phyloP scores from a whole-genome alignment of 1,140 invertebrate species.

The Ridgeia piscesae region DNA sequence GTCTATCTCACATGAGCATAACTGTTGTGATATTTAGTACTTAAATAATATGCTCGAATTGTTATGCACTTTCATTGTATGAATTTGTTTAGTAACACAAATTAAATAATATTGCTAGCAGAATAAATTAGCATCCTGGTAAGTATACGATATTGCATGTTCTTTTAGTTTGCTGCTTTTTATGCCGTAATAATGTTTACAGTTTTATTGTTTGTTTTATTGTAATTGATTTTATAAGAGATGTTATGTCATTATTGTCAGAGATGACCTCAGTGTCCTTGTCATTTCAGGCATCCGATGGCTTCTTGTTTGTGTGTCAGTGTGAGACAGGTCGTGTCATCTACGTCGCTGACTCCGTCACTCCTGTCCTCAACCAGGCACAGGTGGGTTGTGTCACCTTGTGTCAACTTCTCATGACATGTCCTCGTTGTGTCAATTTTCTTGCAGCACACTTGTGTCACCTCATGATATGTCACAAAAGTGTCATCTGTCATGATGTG shows the following conservation, averaged over 20 bases:
- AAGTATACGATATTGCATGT: not conserved
- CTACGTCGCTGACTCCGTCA: conserved; percentile 97
- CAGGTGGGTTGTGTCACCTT: conserved; percentile 63
- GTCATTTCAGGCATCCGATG: conserved; percentile 81
- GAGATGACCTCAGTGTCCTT: not conserved
- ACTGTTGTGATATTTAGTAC: too few relatives aligned
- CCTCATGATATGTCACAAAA: too few relatives aligned
- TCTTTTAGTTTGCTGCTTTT: not conserved
- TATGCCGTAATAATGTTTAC: not conserved
- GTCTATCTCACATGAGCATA: too few relatives aligned
- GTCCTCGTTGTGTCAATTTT: not conserved
- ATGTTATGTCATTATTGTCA: not conserved
- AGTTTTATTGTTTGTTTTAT: not conserved
- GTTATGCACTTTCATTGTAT: too few relatives aligned
- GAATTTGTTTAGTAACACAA: too few relatives aligned
- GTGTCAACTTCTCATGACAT: not conserved
- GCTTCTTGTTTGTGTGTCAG: conserved; percentile 97
- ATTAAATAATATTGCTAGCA: too few relatives aligned
- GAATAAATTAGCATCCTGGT: too few relatives aligned
- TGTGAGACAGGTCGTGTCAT: conserved; percentile 96
- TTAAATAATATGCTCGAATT: too few relatives aligned
- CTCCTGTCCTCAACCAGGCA: conserved; percentile 94
- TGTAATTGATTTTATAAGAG: not conserved
- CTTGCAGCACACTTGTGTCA: too few relatives aligned
- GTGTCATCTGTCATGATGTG: too few relatives aligned